phyloP scores from a whole-genome alignment of 2,113 vertebrate genomes.

The Catharus minimus region DNA sequence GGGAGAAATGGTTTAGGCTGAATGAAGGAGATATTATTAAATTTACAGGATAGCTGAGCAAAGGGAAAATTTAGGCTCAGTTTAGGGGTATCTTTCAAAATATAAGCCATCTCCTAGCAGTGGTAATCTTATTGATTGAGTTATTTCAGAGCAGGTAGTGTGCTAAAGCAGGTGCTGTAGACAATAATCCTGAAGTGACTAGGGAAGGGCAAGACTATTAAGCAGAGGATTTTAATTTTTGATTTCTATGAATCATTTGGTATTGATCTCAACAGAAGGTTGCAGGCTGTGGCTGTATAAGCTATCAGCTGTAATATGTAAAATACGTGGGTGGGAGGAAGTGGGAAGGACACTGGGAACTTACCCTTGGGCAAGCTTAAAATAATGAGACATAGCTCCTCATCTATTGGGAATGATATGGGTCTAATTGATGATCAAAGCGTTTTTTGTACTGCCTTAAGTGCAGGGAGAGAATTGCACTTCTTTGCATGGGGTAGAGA shows the following conservation, averaged over 20 bases:
- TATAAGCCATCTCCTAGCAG: neutral
- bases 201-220: constrained; percentile 8
- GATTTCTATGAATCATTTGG: constrained; percentile 41
- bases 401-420: constrained; percentile 41
- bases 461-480: neutral
- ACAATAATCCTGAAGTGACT: constrained; percentile 9
- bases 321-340: constrained; percentile 40
- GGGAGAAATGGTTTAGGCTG: constrained; percentile 19
- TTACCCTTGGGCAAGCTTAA: constrained; percentile 39
- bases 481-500: neutral
- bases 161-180: neutral
- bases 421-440: constrained; percentile 61
- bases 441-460: neutral
- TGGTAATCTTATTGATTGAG: neutral
- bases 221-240: constrained; percentile 21
- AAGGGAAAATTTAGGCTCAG: constrained; percentile 26
- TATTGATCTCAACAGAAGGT: constrained; percentile 18
- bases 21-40: neutral
- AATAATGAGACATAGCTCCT: constrained; percentile 48
- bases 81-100: constrained; percentile 21
- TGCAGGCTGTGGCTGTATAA: constrained; percentile 1
- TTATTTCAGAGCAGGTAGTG: constrained; percentile 2
- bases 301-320: constrained; percentile 9
- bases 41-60: constrained; percentile 13
- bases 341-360: constrained; percentile 38